A percentile compares a stretch with the other conserved stretches of the same genome.
Evolutionary conservation across 1,140 invertebrate genomes (phyloP).

Genomic region (Apis laboriosa): DNA sequence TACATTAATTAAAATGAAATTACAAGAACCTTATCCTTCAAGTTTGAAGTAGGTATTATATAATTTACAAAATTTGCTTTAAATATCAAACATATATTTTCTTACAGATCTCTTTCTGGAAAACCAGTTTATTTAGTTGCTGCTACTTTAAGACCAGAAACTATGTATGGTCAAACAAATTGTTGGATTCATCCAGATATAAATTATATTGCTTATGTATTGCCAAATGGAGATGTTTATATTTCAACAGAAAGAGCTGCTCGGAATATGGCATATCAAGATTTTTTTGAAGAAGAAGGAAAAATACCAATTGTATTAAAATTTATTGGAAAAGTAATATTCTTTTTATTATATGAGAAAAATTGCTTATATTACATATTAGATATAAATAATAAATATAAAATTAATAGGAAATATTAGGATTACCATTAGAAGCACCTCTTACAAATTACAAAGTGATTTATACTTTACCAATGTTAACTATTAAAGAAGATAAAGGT

Average conservation of each 20-base stretch:
- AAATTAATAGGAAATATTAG: conserved; percentile 86
- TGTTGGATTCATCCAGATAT: conserved; percentile 99
- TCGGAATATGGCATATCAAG: conserved; percentile 98
- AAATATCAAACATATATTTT: conserved; percentile 23
- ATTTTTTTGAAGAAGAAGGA: conserved; percentile 91
- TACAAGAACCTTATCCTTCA: conserved; percentile 88
- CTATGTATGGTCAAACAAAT: conserved; percentile 99
- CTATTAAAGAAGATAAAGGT: conserved; percentile 98
- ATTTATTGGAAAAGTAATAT: conserved; percentile 86
- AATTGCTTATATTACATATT: neutral
- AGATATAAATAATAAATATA: conserved; percentile 18
- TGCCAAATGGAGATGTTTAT: conserved; percentile 87
- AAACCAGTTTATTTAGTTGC: conserved; percentile 93
- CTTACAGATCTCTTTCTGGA: conserved; percentile 80
- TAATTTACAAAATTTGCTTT: neutral
- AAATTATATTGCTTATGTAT: conserved; percentile 92
- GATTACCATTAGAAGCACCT: conserved; percentile 90
- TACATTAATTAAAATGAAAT: conserved; percentile 97
- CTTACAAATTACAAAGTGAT: conserved; percentile 91
- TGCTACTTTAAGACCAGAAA: conserved; percentile 98
- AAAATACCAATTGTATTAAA: conserved; percentile 87
- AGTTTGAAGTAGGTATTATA: conserved; percentile 83
- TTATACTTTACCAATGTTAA: conserved; percentile 98
- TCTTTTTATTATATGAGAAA: conserved; percentile 11
- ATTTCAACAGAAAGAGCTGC: conserved; percentile 94